Percentiles rank a stretch among this genome's conserved stretches.
Conservation (phyloP, 1,140 invertebrate genomes). For the Neodiprion virginianus region DNA sequence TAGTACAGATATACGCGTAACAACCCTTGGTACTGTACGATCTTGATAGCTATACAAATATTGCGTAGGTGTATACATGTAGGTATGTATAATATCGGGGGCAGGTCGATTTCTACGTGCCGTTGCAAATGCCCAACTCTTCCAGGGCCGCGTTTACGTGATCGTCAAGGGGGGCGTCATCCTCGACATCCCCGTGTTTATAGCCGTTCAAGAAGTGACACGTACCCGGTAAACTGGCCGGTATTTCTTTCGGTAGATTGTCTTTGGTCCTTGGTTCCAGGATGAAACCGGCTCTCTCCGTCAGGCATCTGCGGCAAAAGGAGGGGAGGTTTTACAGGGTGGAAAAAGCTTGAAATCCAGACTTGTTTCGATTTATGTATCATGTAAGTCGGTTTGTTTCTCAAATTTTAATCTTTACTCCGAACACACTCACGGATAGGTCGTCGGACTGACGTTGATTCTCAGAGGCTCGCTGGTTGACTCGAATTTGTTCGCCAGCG, state of each 20-base stretch:
- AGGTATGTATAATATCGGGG: not conserved
- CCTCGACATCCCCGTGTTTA: conserved; percentile 71
- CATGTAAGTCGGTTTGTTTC: not conserved
- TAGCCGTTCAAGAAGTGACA: conserved; percentile 88
- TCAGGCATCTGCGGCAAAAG: conserved; percentile 69
- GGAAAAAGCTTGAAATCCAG: not conserved
- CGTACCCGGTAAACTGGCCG: conserved; percentile 76
- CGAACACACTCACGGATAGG: conserved; percentile 78
- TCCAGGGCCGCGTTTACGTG: conserved; percentile 70
- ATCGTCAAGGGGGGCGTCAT: conserved; percentile 64
- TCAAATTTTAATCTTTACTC: not conserved
- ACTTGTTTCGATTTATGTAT: not conserved
- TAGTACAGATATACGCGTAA: too few relatives aligned
- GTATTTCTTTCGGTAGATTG: conserved; percentile 87
- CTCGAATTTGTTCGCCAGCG: conserved; percentile 94
- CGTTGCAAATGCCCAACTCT: conserved; percentile 50
- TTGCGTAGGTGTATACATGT: not conserved
- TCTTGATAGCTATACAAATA: not conserved
- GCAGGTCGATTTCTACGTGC: conserved; percentile 42
- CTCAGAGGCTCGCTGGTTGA: conserved; percentile 88
- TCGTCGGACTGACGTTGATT: conserved; percentile 93
- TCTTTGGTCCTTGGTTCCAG: conserved; percentile 77
- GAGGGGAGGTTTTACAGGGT: not conserved
- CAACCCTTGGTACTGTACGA: too few relatives aligned
- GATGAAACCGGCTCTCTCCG: conserved; percentile 77